These are phyloP conservation scores for Alligator sinensis DNA, from an alignment of 2,113 vertebrate species.

Conservation along the genomic window DNA sequence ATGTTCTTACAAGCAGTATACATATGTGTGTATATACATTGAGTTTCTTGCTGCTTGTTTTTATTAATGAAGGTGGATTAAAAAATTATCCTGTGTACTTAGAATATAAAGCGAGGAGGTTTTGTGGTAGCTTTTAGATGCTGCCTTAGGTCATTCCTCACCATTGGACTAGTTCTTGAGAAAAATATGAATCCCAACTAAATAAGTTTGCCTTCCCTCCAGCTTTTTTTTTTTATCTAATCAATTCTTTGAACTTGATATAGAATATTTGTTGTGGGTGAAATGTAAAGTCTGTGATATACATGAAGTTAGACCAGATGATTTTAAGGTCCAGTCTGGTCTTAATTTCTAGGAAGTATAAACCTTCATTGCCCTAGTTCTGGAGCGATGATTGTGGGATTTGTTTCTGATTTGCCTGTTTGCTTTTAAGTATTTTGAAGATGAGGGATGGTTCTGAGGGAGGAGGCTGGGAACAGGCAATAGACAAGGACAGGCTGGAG, in stretches of 20 bases:
- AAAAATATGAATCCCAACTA: background rate
- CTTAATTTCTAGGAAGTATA: too few species aligned
- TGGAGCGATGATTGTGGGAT: too few species aligned
- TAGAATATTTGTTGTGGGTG: too few species aligned
- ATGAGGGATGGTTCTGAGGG: accelerated
- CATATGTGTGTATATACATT: too few species aligned
- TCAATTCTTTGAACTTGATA: too few species aligned
- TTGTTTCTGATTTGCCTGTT: background rate
- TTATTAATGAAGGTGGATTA: background rate
- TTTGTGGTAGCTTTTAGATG: background rate
- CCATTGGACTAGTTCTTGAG: background rate
- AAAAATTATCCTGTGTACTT: background rate
- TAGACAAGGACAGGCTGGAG: background rate
- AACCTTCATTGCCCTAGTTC: background rate
- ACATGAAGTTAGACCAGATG: too few species aligned
- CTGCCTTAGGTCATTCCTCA: background rate
- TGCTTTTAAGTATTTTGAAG: background rate
- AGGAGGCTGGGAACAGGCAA: background rate
- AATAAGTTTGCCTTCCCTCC: background rate
- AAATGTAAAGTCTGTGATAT: too few species aligned
- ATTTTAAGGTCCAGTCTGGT: too few species aligned
- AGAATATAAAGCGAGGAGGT: background rate
- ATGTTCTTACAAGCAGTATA: too few species aligned
- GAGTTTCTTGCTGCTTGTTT: background rate
- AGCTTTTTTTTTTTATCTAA: too few species aligned